Evolutionary conservation across 2,888 invertebrate species (phyloP).

Genomic region (Apodemia zela): DNA sequence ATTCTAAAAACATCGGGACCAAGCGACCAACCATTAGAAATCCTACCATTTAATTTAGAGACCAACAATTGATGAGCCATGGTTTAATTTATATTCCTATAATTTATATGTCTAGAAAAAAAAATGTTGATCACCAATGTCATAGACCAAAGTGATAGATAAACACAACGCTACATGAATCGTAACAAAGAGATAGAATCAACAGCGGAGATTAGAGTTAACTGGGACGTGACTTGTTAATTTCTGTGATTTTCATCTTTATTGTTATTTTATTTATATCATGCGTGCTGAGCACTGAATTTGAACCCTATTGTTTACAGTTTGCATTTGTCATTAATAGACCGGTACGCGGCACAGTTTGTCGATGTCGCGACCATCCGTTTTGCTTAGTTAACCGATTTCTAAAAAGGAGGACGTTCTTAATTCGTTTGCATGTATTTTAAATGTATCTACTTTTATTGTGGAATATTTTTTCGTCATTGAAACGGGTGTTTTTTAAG

Average conservation of each 20-base stretch:
- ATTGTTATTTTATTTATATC: conserved; percentile 14
- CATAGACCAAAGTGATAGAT: conserved; percentile 16
- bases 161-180: conserved; percentile 24
- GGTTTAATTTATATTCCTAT: neutral
- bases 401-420: neutral
- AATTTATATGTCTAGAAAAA: neutral
- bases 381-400: neutral
- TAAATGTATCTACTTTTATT: neutral
- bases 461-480: too few relatives aligned
- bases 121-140: conserved; percentile 12
- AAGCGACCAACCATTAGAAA: too few relatives aligned
- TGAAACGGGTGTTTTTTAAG: too few relatives aligned
- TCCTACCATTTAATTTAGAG: too few relatives aligned
- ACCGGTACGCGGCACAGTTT: conserved; percentile 9
- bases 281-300: conserved; percentile 6
- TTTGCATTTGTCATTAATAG: conserved; percentile 15
- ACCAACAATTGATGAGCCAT: neutral
- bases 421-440: neutral
- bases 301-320: conserved; percentile 6
- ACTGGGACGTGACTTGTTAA: conserved; percentile 31
- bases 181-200: conserved; percentile 28
- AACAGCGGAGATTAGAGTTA: conserved; percentile 26
- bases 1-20: too few relatives aligned
- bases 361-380: neutral
- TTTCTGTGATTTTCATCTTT: conserved; percentile 27